Conservation (phyloP, 2,113 vertebrate species). For the Piaya cayana region DNA sequence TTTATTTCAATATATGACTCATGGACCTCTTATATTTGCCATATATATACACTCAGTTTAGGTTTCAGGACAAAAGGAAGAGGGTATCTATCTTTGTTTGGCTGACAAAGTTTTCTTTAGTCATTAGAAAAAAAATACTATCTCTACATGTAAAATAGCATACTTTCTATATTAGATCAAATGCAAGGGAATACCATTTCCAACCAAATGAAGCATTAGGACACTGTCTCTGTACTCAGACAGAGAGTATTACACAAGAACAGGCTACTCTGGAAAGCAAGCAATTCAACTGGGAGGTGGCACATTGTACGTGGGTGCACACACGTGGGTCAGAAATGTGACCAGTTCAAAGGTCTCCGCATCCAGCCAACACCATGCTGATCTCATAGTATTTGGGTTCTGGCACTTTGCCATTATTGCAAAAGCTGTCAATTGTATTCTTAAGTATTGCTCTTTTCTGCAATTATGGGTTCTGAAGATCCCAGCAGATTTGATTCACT, state of each 20-base stretch:
- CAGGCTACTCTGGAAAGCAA: neutral
- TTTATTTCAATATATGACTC: neutral
- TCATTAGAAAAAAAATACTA: neutral
- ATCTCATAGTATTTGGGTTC: neutral
- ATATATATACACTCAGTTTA: neutral
- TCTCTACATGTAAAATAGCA: neutral
- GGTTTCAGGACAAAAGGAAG: neutral
- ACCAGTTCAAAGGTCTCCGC: neutral
- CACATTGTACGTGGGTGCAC: neutral
- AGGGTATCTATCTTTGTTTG: neutral
- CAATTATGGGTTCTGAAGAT: neutral
- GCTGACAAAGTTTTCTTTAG: neutral
- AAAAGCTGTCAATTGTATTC: neutral
- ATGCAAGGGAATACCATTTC: neutral
- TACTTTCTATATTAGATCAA: neutral
- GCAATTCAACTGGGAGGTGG: neutral
- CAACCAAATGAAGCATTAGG: neutral
- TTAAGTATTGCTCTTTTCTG: neutral
- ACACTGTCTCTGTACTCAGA: neutral
- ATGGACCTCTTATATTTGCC: neutral
- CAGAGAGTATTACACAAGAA: neutral
- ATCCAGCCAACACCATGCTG: neutral
- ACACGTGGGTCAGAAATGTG: neutral
- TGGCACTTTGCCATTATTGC: neutral
- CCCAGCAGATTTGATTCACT: neutral